These are phyloP conservation scores for Cantharis nigra DNA, from an alignment of 2,888 invertebrate genomes.

Conservation along the genomic window DNA sequence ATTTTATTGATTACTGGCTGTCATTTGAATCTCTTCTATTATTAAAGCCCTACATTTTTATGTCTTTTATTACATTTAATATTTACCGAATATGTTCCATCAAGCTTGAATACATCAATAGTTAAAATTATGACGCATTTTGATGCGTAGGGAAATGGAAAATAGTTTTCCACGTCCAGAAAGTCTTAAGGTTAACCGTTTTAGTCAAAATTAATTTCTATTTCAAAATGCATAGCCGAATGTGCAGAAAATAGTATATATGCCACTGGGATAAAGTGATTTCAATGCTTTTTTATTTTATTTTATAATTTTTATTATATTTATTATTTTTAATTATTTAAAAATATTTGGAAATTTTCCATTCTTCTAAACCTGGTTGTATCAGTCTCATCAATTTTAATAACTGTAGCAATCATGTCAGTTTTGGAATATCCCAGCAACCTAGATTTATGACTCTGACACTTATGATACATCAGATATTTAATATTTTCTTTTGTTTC, in stretches of 20 bases:
- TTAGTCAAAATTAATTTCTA: no score
- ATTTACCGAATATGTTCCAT: neutral
- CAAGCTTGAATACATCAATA: neutral
- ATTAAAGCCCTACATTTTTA: neutral
- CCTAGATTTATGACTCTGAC: neutral
- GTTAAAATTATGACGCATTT: neutral
- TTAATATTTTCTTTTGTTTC: constrained; percentile 33
- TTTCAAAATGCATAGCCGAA: no score
- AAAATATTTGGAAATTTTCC: no score
- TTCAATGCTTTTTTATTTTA: no score
- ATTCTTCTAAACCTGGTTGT: no score
- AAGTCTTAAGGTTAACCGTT: no score
- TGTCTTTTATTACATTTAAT: neutral
- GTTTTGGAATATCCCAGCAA: neutral
- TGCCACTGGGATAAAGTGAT: no score
- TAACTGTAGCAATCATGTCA: neutral
- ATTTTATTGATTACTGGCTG: neutral
- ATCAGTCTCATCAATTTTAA: no score
- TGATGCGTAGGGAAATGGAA: neutral
- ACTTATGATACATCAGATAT: neutral
- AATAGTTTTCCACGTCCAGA: neutral
- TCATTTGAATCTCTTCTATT: neutral
- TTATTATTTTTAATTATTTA: no score
- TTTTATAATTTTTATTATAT: no score
- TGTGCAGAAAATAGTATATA: no score